Percentiles rank a stretch among this genome's conserved stretches.
Conservation (phyloP, 37 sponge, comb jelly and placozoan genomes). For the Cliona cf. orientalis region DNA sequence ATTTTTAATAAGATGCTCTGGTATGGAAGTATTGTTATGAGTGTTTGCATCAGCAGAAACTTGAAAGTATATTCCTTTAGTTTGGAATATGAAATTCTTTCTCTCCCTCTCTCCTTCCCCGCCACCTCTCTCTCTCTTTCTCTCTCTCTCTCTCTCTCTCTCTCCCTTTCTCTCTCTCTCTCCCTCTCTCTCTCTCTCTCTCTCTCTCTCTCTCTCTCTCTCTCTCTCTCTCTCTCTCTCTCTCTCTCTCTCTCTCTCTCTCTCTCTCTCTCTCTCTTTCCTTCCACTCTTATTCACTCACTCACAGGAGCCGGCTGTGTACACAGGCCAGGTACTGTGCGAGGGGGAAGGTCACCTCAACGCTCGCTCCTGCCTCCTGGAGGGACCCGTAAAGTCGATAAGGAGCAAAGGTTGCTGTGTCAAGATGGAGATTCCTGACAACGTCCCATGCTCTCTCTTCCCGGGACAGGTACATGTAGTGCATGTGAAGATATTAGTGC, state of each 20-base stretch:
- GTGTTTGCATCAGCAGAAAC: too few relatives aligned
- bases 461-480: slow-evolving; percentile 72
- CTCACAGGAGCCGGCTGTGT: slow-evolving; percentile 64
- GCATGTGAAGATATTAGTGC: not conserved
- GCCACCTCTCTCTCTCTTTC: not conserved
- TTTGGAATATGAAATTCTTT: too few relatives aligned
- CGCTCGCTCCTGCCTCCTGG: slow-evolving; percentile 64
- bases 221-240: slow-evolving; percentile 1
- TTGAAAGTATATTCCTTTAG: too few relatives aligned
- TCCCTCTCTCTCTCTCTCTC: not conserved
- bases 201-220: not conserved
- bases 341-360: slow-evolving; percentile 82
- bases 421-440: slow-evolving; percentile 51
- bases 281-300: not conserved
- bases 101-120: too few relatives aligned
- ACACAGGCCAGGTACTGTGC: slow-evolving; percentile 66
- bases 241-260: not conserved
- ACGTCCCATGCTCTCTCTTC: slow-evolving; percentile 61
- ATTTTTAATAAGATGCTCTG: too few relatives aligned
- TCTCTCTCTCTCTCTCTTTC: slow-evolving; percentile 4
- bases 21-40: too few relatives aligned
- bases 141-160: not conserved
- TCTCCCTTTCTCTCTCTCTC: not conserved
- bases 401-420: slow-evolving; percentile 24
- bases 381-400: slow-evolving; percentile 36